Evolutionary conservation across 1,140 invertebrate genomes (phyloP).

Genomic region (Drosophila suzukii): DNA sequence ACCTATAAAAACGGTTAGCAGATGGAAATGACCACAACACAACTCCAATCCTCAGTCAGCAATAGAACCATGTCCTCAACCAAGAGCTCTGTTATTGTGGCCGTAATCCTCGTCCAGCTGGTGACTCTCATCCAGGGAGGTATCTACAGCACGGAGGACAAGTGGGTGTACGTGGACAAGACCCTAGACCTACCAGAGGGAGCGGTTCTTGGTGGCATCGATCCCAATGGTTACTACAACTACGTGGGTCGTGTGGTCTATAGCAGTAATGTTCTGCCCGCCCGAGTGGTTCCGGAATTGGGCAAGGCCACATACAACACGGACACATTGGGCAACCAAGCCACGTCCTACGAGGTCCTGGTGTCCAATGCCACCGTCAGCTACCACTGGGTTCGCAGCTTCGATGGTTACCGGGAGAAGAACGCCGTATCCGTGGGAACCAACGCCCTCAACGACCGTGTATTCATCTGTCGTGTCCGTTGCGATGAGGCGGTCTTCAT

Average conservation of each 20-base stretch:
- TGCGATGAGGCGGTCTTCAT: constrained; percentile 32
- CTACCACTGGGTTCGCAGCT: constrained; percentile 58
- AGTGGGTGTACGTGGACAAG: constrained; percentile 38
- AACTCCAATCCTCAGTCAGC: background rate
- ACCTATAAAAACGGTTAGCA: constrained; percentile 15
- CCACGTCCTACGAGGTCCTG: constrained; percentile 29
- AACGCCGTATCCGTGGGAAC: constrained; percentile 61
- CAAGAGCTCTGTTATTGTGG: constrained; percentile 14
- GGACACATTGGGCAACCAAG: background rate
- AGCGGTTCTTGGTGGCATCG: constrained; percentile 42
- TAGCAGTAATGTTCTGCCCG: constrained; percentile 36
- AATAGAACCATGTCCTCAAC: constrained; percentile 29
- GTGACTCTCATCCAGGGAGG: constrained; percentile 38
- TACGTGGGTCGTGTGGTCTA: constrained; percentile 46
- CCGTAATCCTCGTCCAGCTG: constrained; percentile 37
- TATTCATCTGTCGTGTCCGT: constrained; percentile 41
- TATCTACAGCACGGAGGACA: constrained; percentile 38
- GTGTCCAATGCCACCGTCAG: constrained; percentile 47
- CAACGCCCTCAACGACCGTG: constrained; percentile 25
- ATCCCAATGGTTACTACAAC: constrained; percentile 50
- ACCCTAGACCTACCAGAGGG: constrained; percentile 32
- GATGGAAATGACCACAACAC: constrained; percentile 1
- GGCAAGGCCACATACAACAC: constrained; percentile 45
- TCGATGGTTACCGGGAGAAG: constrained; percentile 49
- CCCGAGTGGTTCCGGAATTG: constrained; percentile 45